phyloP scores from a whole-genome alignment of 2,797 vertebrate species.

The Rhinichthys osculus region DNA sequence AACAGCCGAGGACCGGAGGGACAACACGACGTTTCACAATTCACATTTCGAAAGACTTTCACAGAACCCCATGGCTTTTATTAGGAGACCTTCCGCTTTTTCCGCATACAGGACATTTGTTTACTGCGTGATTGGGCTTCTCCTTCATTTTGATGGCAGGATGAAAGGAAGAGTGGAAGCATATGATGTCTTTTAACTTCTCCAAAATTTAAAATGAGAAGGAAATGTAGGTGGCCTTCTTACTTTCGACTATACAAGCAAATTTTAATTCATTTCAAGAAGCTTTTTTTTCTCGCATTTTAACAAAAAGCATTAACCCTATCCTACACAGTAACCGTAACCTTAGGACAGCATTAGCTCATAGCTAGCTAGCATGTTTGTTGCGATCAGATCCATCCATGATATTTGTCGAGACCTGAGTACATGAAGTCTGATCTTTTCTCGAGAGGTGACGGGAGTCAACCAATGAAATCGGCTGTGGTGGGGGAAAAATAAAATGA shows the following conservation, averaged over 20 bases:
- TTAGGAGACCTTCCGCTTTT: constrained; percentile 60
- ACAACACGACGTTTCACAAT: constrained; percentile 50
- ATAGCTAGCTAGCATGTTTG: background rate
- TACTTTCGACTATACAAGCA: constrained; percentile 72
- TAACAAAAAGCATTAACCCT: background rate
- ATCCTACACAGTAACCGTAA: background rate
- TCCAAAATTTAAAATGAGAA: constrained; percentile 60
- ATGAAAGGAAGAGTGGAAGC: constrained; percentile 26
- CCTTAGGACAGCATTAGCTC: background rate
- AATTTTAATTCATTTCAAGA: background rate
- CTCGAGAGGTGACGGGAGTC: background rate
- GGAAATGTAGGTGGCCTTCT: constrained; percentile 63
- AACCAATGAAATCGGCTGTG: background rate
- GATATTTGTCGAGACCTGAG: background rate
- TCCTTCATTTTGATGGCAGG: constrained; percentile 31
- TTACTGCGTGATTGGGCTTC: constrained; percentile 29
- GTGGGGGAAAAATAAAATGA: background rate
- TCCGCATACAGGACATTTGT: constrained; percentile 28
- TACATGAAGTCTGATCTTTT: background rate
- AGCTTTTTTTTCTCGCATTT: background rate
- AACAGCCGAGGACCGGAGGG: constrained; percentile 43
- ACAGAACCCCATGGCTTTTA: constrained; percentile 44
- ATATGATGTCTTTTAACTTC: constrained; percentile 51
- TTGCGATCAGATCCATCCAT: background rate
- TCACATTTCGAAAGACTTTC: constrained; percentile 57